Conservation (phyloP, 2,113 vertebrate genomes). For the Eretmochelys imbricata region DNA sequence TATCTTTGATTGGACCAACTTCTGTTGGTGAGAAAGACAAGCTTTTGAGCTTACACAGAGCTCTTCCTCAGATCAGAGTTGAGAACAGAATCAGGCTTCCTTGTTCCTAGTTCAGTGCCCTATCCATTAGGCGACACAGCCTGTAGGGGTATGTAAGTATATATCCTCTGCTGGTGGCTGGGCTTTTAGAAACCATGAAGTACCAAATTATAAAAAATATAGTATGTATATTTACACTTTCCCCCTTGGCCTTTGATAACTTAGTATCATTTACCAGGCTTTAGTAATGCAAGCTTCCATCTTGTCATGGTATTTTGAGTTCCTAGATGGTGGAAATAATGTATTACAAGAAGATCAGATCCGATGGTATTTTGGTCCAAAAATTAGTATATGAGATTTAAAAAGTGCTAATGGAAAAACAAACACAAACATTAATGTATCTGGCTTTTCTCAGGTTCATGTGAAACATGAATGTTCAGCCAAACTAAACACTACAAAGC, state of each 20-base stretch:
- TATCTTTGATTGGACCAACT: background rate
- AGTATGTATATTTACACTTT: background rate
- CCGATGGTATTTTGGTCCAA: background rate
- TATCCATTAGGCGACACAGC: background rate
- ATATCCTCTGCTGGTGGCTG: background rate
- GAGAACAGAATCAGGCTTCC: background rate
- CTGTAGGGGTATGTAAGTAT: background rate
- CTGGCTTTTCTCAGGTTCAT: constrained; percentile 36
- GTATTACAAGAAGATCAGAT: background rate
- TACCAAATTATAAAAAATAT: background rate
- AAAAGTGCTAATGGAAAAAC: background rate
- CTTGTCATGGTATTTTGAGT: background rate
- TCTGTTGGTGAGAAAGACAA: background rate
- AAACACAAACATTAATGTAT: constrained; percentile 9
- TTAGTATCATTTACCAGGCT: background rate
- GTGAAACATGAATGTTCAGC: background rate
- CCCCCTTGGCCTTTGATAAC: background rate
- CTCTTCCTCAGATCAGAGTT: background rate
- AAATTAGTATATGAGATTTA: background rate
- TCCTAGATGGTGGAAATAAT: background rate
- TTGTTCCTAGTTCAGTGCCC: background rate
- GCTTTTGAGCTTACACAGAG: background rate
- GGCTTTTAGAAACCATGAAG: background rate
- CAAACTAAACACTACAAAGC: constrained; percentile 11
- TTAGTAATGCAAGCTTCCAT: background rate